These are phyloP conservation scores for Hydrotaea cyrtoneurina DNA, from an alignment of 2,888 invertebrate species.

Conservation along the genomic window DNA sequence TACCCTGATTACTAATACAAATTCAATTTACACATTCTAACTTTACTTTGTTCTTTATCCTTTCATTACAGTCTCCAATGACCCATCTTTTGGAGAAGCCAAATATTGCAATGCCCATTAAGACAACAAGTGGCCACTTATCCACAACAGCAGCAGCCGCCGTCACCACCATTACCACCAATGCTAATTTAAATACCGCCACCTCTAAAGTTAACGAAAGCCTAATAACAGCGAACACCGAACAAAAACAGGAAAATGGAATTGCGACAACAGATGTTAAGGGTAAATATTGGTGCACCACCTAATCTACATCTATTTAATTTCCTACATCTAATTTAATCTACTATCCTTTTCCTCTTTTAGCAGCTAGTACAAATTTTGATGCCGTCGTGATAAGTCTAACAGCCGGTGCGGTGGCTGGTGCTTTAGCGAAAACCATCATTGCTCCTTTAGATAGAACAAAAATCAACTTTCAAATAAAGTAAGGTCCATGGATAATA, in stretches of 20 bases:
- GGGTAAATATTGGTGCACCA: constrained; percentile 36
- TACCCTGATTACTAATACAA: too few species aligned
- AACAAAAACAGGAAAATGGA: constrained; percentile 31
- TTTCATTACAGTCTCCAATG: constrained; percentile 76
- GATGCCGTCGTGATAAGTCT: constrained; percentile 90
- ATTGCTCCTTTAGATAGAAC: constrained; percentile 98
- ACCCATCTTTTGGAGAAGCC: constrained; percentile 80
- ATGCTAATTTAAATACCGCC: constrained; percentile 50
- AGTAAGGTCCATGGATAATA: constrained; percentile 80
- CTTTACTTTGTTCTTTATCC: too few species aligned
- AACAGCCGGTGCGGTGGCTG: constrained; percentile 95
- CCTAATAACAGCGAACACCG: constrained; percentile 29
- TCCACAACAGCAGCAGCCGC: constrained; percentile 68
- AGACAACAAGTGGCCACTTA: constrained; percentile 74
- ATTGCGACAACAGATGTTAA: constrained; percentile 38
- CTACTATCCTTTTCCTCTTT: neutral
- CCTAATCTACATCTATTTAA: neutral
- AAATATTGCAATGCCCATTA: constrained; percentile 80
- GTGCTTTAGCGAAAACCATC: constrained; percentile 95
- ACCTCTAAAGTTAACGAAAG: constrained; percentile 41
- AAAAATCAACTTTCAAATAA: constrained; percentile 98
- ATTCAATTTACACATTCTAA: too few species aligned
- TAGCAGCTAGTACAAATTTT: constrained; percentile 81
- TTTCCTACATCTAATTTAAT: neutral
- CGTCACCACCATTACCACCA: constrained; percentile 39